Percentiles rank a stretch among this genome's conserved stretches.
phyloP scores from a whole-genome alignment of 2,888 invertebrate species.

The Himalopsyche anomala region DNA sequence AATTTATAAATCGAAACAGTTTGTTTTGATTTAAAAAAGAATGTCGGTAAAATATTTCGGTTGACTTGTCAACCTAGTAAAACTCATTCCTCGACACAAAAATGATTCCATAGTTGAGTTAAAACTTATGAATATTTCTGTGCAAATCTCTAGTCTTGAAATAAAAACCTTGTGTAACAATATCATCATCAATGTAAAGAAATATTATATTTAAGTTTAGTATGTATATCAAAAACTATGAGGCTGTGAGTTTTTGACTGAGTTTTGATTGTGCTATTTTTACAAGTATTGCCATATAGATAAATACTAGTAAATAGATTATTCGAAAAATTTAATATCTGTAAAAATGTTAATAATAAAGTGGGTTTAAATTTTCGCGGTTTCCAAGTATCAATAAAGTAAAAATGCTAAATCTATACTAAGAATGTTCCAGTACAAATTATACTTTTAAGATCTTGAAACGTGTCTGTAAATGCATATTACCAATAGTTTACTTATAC shows the following conservation, averaged over 20 bases:
- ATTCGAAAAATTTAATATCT: neutral
- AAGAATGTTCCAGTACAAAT: too few relatives aligned
- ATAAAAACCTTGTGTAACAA: neutral
- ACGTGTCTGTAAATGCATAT: too few relatives aligned
- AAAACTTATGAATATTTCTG: neutral
- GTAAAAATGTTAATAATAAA: neutral
- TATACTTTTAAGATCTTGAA: too few relatives aligned
- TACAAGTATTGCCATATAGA: neutral
- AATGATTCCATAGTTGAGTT: neutral
- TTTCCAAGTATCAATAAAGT: too few relatives aligned
- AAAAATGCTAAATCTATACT: too few relatives aligned
- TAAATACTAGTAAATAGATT: neutral
- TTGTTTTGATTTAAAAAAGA: too few relatives aligned
- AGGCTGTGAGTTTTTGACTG: conserved; percentile 20
- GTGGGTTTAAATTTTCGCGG: too few relatives aligned
- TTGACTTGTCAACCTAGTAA: neutral
- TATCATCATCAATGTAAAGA: neutral
- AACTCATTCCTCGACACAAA: neutral
- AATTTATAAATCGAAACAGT: too few relatives aligned
- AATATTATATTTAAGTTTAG: neutral
- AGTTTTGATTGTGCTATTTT: conserved; percentile 8
- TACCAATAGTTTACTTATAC: too few relatives aligned
- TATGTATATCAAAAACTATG: conserved; percentile 2
- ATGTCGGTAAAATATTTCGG: too few relatives aligned
- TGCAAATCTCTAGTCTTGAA: conserved; percentile 5